Evolutionary conservation across 2,113 vertebrate genomes (phyloP).

Genomic region (Harpagus bidentatus): DNA sequence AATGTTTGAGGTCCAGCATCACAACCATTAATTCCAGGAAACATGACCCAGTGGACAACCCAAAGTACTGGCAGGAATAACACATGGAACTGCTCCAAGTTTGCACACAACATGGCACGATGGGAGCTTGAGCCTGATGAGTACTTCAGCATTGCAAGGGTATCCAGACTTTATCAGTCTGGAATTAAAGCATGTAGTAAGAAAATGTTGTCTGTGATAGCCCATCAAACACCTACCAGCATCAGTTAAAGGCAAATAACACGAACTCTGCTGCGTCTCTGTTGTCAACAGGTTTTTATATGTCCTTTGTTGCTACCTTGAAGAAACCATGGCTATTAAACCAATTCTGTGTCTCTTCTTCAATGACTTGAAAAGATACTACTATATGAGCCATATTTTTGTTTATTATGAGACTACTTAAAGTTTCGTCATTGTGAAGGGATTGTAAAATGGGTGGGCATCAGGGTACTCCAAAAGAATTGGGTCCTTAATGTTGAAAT

Average conservation of each 20-base stretch:
- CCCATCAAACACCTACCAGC: background rate
- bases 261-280: background rate
- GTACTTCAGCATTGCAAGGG: rapidly evolving
- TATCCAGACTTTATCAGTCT: background rate
- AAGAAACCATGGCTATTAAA: background rate
- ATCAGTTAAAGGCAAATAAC: constrained; percentile 4
- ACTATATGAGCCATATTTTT: background rate
- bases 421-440: background rate
- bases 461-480: background rate
- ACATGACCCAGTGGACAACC: background rate
- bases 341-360: background rate
- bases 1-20: background rate
- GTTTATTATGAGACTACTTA: background rate
- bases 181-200: constrained; percentile 29
- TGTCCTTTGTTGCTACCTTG: background rate
- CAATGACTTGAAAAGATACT: background rate
- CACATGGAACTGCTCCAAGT: background rate
- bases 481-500: background rate
- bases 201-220: constrained; percentile 14
- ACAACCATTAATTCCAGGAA: background rate
- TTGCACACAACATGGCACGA: background rate
- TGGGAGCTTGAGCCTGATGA: background rate
- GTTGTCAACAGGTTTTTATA: background rate
- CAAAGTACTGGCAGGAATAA: constrained; percentile 1
- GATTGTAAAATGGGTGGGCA: background rate